Percentiles rank a stretch among this genome's conserved stretches.
Conservation (phyloP, 2,113 vertebrate species). For the Onychostoma macrolepis region DNA sequence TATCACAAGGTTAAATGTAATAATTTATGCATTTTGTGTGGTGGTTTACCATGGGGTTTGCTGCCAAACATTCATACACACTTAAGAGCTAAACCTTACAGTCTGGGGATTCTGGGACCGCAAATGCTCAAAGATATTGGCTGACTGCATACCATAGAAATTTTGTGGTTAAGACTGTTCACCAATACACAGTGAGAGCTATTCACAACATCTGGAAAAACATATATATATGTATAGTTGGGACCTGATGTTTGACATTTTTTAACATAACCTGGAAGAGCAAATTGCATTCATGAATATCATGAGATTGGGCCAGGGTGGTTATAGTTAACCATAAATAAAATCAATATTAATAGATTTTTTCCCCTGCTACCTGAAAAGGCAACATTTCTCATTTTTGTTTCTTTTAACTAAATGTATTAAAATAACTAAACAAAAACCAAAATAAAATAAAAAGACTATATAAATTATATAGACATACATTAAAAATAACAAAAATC, state of each 20-base stretch:
- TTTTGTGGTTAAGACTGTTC: conserved; percentile 5
- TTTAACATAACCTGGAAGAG: background rate
- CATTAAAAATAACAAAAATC: background rate
- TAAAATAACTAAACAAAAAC: background rate
- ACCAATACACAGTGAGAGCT: background rate
- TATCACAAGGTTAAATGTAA: background rate
- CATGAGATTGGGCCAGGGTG: background rate
- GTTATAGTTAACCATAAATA: background rate
- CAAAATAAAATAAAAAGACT: background rate
- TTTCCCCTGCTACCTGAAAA: background rate
- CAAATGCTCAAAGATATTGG: background rate
- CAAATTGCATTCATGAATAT: background rate
- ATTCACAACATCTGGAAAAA: conserved; percentile 11
- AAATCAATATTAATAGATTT: background rate
- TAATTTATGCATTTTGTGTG: background rate
- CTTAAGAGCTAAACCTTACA: conserved; percentile 3
- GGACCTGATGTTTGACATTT: background rate
- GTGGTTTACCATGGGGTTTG: background rate
- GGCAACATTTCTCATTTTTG: background rate
- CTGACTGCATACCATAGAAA: conserved; percentile 6
- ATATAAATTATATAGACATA: background rate
- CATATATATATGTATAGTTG: background rate
- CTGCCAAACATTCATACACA: background rate
- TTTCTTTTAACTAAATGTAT: background rate
- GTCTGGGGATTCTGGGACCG: background rate